Evolutionary conservation across 2,888 invertebrate species (phyloP).

Genomic region (Dendrolimus pini): DNA sequence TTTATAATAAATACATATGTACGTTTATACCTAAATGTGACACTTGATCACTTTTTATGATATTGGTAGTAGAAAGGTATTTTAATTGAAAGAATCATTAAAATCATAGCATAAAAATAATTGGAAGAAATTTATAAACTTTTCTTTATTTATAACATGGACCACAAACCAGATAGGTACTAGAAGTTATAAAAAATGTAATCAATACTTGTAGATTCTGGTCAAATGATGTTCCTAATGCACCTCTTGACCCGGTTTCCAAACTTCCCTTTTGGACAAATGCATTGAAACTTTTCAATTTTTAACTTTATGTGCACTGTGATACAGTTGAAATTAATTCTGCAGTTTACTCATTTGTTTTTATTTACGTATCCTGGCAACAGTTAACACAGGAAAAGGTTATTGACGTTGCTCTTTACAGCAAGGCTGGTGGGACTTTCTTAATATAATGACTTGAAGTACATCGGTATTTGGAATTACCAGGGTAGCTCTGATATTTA

Average conservation of each 20-base stretch:
- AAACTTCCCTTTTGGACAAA: conserved; percentile 12
- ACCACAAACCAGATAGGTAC: neutral
- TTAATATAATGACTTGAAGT: too few relatives aligned
- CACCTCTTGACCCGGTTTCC: conserved; percentile 36
- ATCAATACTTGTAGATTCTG: conserved; percentile 30
- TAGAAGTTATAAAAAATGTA: conserved; percentile 9
- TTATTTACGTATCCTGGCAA: conserved; percentile 50
- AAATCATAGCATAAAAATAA: too few relatives aligned
- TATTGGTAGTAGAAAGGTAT: too few relatives aligned
- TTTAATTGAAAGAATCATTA: too few relatives aligned
- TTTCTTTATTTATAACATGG: too few relatives aligned
- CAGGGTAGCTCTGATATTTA: too few relatives aligned
- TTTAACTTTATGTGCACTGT: conserved; percentile 17
- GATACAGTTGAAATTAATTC: conserved; percentile 19
- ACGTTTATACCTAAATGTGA: too few relatives aligned
- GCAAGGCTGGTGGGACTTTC: neutral
- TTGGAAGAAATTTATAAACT: too few relatives aligned
- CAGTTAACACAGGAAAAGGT: conserved; percentile 33
- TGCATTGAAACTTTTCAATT: conserved; percentile 9
- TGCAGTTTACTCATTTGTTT: conserved; percentile 26
- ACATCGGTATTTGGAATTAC: too few relatives aligned
- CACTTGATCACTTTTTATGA: too few relatives aligned
- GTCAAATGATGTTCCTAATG: conserved; percentile 28
- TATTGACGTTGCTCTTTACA: conserved; percentile 27
- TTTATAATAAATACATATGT: too few relatives aligned